Conservation (phyloP, 92 coral and sea anemone species). For the Muricea muricata region DNA sequence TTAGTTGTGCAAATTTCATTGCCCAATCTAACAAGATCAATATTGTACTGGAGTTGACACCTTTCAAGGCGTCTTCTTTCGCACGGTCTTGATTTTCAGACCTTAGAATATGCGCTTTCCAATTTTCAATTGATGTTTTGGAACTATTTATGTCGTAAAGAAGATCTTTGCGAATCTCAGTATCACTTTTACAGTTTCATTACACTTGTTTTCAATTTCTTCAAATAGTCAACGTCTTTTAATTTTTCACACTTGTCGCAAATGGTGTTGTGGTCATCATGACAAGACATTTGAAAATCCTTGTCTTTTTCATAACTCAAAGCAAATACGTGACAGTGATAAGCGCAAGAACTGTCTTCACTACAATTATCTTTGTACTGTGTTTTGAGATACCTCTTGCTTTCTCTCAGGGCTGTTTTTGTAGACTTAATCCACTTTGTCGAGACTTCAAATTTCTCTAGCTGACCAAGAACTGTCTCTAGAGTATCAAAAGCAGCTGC, state of each 20-base stretch:
- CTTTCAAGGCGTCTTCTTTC: constrained; percentile 60
- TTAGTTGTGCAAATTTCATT: constrained; percentile 78
- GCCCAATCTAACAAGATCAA: constrained; percentile 79
- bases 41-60: constrained; percentile 60
- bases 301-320: no score
- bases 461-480: constrained; percentile 54
- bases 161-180: constrained; percentile 70
- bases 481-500: constrained; percentile 63
- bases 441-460: constrained; percentile 59
- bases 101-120: constrained; percentile 84
- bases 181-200: constrained; percentile 37
- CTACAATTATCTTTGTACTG: constrained; percentile 51
- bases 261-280: no score
- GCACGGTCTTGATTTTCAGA: constrained; percentile 73
- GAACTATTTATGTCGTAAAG: constrained; percentile 70
- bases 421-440: constrained; percentile 48
- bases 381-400: constrained; percentile 58
- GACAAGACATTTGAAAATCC: no score
- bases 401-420: constrained; percentile 11
- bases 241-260: no score
- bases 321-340: neutral
- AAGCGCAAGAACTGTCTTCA: neutral
- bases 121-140: constrained; percentile 50
- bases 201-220: neutral
- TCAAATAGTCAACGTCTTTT: neutral